Percentiles rank a stretch among this genome's conserved stretches.
Evolutionary conservation across 2,888 invertebrate genomes (phyloP).

Genomic region (Stenolophus ochropezus): DNA sequence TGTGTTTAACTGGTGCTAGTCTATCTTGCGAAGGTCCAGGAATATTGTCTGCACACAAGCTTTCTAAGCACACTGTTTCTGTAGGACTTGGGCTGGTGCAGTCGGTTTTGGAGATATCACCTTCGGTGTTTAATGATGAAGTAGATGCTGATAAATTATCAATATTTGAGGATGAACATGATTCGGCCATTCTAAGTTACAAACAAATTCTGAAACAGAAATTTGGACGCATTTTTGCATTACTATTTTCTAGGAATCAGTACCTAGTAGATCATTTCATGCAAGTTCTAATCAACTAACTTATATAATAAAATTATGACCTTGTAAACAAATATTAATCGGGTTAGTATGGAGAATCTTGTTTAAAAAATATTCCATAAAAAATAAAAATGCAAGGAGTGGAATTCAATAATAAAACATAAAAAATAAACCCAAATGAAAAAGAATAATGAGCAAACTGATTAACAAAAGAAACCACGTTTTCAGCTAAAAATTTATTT

Average conservation of each 20-base stretch:
- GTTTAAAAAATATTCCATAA: neutral
- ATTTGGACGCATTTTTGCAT: neutral
- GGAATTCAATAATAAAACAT: constrained; percentile 41
- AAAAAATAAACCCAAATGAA: constrained; percentile 40
- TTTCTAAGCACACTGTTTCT: constrained; percentile 71
- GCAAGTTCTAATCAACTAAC: neutral
- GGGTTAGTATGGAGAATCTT: neutral
- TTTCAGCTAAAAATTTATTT: constrained; percentile 20
- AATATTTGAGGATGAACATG: constrained; percentile 70
- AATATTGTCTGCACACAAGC: constrained; percentile 66
- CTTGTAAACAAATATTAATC: constrained; percentile 19
- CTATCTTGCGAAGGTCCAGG: constrained; percentile 69
- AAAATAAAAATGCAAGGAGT: constrained; percentile 35
- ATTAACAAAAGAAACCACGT: constrained; percentile 54
- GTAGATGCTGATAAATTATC: constrained; percentile 66
- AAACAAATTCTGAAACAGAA: constrained; percentile 29
- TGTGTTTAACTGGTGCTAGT: constrained; percentile 63
- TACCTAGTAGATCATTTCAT: neutral
- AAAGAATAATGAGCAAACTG: constrained; percentile 27
- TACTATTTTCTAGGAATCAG: neutral
- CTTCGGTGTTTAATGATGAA: constrained; percentile 67
- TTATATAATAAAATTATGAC: constrained; percentile 44
- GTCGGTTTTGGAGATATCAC: constrained; percentile 70
- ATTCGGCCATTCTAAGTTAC: constrained; percentile 72
- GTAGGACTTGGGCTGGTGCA: constrained; percentile 72